A percentile compares a stretch with the other conserved stretches of the same genome.
Conservation (phyloP, 2,888 invertebrate species). For the Diabrotica balteata region DNA sequence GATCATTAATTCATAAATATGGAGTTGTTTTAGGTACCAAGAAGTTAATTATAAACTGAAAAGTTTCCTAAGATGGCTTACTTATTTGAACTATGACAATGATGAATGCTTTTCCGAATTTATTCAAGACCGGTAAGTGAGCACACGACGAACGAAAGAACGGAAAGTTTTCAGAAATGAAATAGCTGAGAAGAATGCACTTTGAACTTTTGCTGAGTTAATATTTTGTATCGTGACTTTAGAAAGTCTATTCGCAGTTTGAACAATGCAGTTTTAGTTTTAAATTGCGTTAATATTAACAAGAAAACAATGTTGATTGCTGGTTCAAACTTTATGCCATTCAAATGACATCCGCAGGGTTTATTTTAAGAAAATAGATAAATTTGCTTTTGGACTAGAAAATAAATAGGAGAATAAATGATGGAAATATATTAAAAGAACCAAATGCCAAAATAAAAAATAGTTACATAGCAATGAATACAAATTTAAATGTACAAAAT, state of each 20-base stretch:
- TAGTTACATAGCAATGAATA: too few relatives aligned
- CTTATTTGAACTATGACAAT: slow-evolving; percentile 15
- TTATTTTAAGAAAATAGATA: too few relatives aligned
- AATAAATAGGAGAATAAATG: too few relatives aligned
- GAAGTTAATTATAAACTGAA: slow-evolving; percentile 22
- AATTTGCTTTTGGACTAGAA: too few relatives aligned
- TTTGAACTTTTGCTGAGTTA: not conserved
- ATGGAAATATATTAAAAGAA: too few relatives aligned
- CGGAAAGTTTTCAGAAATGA: not conserved
- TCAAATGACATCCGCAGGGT: too few relatives aligned
- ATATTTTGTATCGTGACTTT: not conserved
- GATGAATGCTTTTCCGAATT: slow-evolving; percentile 22
- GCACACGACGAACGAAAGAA: not conserved
- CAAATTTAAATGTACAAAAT: too few relatives aligned
- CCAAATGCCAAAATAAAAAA: too few relatives aligned
- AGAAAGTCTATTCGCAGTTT: not conserved
- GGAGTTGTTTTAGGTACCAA: slow-evolving; percentile 20
- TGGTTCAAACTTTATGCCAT: too few relatives aligned
- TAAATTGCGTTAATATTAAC: not conserved
- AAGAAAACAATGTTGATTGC: not conserved
- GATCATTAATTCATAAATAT: slow-evolving; percentile 27
- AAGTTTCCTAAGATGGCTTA: slow-evolving; percentile 13
- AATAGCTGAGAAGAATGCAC: not conserved
- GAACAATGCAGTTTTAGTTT: not conserved
- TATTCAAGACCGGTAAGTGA: slow-evolving; percentile 1